A percentile compares a stretch with the other conserved stretches of the same genome.
phyloP scores from a whole-genome alignment of 2,888 invertebrate species.

The Agriopis aurantiaria region DNA sequence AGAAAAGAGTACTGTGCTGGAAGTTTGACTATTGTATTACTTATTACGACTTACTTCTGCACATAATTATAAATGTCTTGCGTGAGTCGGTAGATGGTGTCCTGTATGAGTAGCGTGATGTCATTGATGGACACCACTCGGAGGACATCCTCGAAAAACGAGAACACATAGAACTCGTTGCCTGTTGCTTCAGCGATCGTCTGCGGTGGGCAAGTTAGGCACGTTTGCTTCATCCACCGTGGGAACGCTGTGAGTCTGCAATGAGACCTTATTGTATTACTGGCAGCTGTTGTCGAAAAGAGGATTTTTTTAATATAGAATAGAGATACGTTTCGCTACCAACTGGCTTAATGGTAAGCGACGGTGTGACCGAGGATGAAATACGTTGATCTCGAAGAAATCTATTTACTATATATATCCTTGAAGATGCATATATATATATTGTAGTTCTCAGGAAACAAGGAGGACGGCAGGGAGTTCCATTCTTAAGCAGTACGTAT shows the following conservation, averaged over 20 bases:
- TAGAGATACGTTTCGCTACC: too few species aligned
- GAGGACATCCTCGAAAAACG: slow-evolving; percentile 93
- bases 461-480: too few species aligned
- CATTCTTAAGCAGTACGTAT: too few species aligned
- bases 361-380: too few species aligned
- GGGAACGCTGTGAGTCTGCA: slow-evolving; percentile 90
- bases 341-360: too few species aligned
- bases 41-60: slow-evolving; percentile 74
- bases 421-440: too few species aligned
- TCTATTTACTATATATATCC: too few species aligned
- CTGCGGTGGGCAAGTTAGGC: slow-evolving; percentile 90
- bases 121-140: slow-evolving; percentile 90
- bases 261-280: not conserved
- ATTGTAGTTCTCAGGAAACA: too few species aligned
- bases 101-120: slow-evolving; percentile 88
- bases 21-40: too few species aligned
- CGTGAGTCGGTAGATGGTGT: slow-evolving; percentile 88
- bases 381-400: too few species aligned
- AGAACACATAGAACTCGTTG: slow-evolving; percentile 88
- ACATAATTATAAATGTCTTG: slow-evolving; percentile 88
- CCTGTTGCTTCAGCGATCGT: slow-evolving; percentile 84
- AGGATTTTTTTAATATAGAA: too few species aligned
- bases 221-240: slow-evolving; percentile 95
- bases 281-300: not conserved
- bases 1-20: too few species aligned